A percentile compares a stretch with the other conserved stretches of the same genome.
Evolutionary conservation across 2,113 vertebrate genomes (phyloP).

Genomic region (Python bivittatus): DNA sequence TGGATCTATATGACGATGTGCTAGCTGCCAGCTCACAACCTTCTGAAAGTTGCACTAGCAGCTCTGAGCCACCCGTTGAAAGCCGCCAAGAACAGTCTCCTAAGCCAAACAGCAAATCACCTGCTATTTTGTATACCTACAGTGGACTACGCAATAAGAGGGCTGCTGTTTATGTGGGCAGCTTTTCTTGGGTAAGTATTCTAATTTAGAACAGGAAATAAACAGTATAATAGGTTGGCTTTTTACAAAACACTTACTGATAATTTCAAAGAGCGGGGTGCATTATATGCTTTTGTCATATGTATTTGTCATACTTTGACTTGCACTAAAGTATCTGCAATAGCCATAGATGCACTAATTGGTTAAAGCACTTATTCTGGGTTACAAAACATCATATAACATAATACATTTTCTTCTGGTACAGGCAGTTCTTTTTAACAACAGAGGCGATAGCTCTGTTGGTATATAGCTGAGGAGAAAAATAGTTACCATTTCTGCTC

Average conservation of each 20-base stretch:
- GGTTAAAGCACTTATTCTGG: neutral
- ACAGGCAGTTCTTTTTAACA: neutral
- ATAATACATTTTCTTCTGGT: neutral
- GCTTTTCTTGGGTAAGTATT: slow-evolving; percentile 92
- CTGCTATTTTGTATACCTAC: slow-evolving; percentile 74
- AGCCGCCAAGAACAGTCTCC: slow-evolving; percentile 70
- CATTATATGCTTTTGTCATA: neutral
- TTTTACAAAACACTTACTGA: neutral
- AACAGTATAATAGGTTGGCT: neutral
- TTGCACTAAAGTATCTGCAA: neutral
- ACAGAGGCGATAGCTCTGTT: neutral
- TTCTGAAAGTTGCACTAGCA: slow-evolving; percentile 68
- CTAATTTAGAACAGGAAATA: neutral
- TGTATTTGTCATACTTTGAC: too few relatives aligned
- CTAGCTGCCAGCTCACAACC: slow-evolving; percentile 82
- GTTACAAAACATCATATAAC: neutral
- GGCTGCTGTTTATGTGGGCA: slow-evolving; percentile 87
- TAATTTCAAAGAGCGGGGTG: neutral
- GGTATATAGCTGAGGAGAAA: neutral
- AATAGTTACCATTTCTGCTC: neutral
- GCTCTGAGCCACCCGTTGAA: slow-evolving; percentile 64
- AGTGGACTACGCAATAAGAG: slow-evolving; percentile 75
- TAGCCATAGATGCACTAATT: neutral
- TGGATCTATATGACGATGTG: slow-evolving; percentile 93
- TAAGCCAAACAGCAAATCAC: slow-evolving; percentile 72